These are phyloP conservation scores for Gryllus longicercus DNA, from an alignment of 2,888 invertebrate genomes.

Conservation along the genomic window DNA sequence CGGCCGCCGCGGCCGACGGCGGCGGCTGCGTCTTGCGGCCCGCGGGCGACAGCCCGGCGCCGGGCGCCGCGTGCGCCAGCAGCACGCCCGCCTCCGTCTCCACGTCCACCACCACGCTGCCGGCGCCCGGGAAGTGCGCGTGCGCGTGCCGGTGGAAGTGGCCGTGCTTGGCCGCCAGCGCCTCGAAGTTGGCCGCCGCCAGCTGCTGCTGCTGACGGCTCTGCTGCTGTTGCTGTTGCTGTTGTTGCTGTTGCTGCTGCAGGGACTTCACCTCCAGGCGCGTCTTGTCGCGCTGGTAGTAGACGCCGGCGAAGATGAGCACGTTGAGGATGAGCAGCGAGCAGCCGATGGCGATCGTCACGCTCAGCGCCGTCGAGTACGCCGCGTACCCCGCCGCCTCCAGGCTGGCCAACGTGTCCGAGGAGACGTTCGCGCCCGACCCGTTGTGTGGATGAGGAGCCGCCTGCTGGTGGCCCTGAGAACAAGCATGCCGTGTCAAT, in stretches of 20 bases:
- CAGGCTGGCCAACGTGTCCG: slow-evolving; percentile 70
- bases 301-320: slow-evolving; percentile 78
- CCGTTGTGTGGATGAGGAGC: slow-evolving; percentile 49
- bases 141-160: slow-evolving; percentile 57
- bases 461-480: slow-evolving; percentile 51
- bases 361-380: slow-evolving; percentile 71
- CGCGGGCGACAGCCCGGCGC: slow-evolving; percentile 25
- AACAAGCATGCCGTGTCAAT: no score
- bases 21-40: slow-evolving; percentile 29
- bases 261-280: slow-evolving; percentile 72
- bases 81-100: slow-evolving; percentile 66
- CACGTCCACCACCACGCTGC: slow-evolving; percentile 78
- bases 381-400: slow-evolving; percentile 76
- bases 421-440: slow-evolving; percentile 29
- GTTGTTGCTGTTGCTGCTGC: slow-evolving; percentile 71
- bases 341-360: slow-evolving; percentile 78
- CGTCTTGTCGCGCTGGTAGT: slow-evolving; percentile 76
- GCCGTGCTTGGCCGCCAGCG: slow-evolving; percentile 64
- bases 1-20: slow-evolving; percentile 27
- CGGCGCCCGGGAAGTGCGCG: slow-evolving; percentile 66
- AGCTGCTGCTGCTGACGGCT: slow-evolving; percentile 54
- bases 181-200: slow-evolving; percentile 56
- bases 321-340: slow-evolving; percentile 77
- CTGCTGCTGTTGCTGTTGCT: slow-evolving; percentile 54
- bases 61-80: slow-evolving; percentile 41